Percentiles rank a stretch among this genome's conserved stretches.
Conservation (phyloP, 2,113 vertebrate genomes). For the Chamaetylas fuelleborni region DNA sequence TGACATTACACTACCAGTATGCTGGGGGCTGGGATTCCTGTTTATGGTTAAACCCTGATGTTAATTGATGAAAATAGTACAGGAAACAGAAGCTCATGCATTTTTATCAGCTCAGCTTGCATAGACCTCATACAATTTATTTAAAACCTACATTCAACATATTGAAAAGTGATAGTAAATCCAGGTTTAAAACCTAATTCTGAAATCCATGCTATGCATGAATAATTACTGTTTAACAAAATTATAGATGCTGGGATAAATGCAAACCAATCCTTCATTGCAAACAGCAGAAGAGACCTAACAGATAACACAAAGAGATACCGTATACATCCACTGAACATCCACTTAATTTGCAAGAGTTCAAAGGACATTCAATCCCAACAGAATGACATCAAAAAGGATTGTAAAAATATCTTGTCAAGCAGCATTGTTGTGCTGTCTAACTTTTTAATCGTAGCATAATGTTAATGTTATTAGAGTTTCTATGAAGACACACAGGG, state of each 20-base stretch:
- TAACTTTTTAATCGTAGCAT: constrained; percentile 73
- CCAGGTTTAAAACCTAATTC: constrained; percentile 26
- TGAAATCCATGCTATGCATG: constrained; percentile 21
- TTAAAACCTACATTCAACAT: neutral
- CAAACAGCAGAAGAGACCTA: constrained; percentile 46
- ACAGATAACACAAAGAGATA: constrained; percentile 29
- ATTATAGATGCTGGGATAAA: constrained; percentile 34
- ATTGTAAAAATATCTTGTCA: constrained; percentile 73
- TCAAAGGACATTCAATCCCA: constrained; percentile 80
- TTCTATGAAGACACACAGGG: constrained; percentile 60
- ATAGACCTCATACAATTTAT: neutral
- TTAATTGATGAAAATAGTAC: neutral
- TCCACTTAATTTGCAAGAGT: constrained; percentile 66
- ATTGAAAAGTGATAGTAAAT: neutral
- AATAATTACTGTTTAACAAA: constrained; percentile 56
- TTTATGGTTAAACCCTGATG: neutral
- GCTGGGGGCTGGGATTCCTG: neutral
- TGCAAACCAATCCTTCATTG: constrained; percentile 42
- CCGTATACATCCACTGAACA: constrained; percentile 17
- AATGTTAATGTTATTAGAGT: constrained; percentile 73
- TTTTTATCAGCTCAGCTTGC: constrained; percentile 34
- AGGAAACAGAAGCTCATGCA: constrained; percentile 1
- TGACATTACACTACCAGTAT: neutral
- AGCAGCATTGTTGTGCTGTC: constrained; percentile 65
- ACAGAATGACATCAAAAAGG: constrained; percentile 76